Conservation (phyloP, 2,113 vertebrate genomes). For the Heloderma charlesbogerti region DNA sequence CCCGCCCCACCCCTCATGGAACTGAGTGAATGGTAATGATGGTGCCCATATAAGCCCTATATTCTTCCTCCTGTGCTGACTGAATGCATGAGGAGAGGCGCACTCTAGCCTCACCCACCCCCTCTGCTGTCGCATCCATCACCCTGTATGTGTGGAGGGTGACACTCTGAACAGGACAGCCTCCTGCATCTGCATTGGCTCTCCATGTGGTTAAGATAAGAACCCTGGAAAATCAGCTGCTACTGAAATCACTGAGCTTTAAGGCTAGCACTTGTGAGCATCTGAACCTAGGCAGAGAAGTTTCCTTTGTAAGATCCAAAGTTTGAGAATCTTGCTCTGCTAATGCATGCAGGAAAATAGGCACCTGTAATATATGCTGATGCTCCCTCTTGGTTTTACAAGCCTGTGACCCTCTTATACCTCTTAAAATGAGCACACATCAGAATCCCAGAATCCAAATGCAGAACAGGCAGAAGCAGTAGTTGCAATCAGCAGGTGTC, state of each 20-base stretch:
- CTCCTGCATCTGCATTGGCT: too few relatives aligned
- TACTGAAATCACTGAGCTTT: background rate
- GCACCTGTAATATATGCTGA: background rate
- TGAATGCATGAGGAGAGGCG: background rate
- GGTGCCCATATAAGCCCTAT: too few relatives aligned
- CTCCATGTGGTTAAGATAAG: too few relatives aligned
- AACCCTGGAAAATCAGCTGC: background rate
- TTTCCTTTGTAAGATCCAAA: background rate
- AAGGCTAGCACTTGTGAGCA: background rate
- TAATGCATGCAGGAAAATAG: background rate
- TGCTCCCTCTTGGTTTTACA: background rate
- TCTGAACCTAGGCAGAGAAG: background rate
- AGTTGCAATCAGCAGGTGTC: conserved; percentile 37
- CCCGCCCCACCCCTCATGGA: conserved; percentile 20
- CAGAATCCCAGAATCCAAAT: background rate
- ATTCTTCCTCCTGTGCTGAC: background rate
- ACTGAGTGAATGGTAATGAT: conserved; percentile 14
- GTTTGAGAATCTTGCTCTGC: background rate
- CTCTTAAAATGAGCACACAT: conserved; percentile 15
- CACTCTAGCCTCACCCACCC: background rate
- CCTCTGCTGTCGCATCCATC: too few relatives aligned
- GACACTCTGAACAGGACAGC: too few relatives aligned
- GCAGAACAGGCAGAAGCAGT: background rate
- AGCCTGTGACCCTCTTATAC: background rate
- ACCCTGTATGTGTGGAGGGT: too few relatives aligned